Percentiles rank a stretch among this genome's conserved stretches.
Evolutionary conservation across 2,113 vertebrate species (phyloP).

Genomic region (Campylorhamphus procurvoides): DNA sequence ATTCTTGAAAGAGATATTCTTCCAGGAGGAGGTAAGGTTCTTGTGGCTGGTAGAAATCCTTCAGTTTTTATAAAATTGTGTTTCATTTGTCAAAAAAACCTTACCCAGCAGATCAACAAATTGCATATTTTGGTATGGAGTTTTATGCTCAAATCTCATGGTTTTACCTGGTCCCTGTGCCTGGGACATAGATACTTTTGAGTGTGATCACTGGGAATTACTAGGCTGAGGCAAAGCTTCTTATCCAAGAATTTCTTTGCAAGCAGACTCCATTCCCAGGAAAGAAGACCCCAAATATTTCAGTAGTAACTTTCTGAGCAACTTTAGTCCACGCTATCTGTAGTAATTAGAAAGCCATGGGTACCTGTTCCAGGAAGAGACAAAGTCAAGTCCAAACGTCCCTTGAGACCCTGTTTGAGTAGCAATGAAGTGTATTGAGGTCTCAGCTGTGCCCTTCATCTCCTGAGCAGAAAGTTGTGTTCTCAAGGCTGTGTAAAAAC

Average conservation of each 20-base stretch:
- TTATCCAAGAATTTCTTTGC: not conserved
- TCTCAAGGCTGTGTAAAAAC: not conserved
- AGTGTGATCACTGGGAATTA: not conserved
- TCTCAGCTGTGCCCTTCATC: not conserved
- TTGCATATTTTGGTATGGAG: not conserved
- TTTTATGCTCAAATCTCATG: not conserved
- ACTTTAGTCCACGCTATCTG: not conserved
- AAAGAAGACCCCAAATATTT: not conserved
- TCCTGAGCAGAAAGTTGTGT: not conserved
- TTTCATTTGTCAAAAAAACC: not conserved
- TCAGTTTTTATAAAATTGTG: not conserved
- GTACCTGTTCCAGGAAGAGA: not conserved
- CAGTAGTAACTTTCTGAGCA: not conserved
- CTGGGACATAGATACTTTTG: fast-evolving
- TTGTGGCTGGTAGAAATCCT: not conserved
- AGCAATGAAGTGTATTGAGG: not conserved
- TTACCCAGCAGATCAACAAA: not conserved
- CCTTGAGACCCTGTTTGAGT: not conserved
- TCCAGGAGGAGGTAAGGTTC: constrained; percentile 86
- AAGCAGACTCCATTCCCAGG: not conserved
- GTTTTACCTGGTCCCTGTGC: not conserved
- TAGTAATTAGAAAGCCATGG: not conserved
- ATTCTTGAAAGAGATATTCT: constrained; percentile 87
- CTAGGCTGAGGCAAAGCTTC: not conserved
- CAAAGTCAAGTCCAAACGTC: not conserved